A percentile compares a stretch with the other conserved stretches of the same genome.
These are phyloP conservation scores for Tethya wilhelma DNA, from an alignment of 37 sponge, comb jelly and placozoan species.

Conservation along the genomic window DNA sequence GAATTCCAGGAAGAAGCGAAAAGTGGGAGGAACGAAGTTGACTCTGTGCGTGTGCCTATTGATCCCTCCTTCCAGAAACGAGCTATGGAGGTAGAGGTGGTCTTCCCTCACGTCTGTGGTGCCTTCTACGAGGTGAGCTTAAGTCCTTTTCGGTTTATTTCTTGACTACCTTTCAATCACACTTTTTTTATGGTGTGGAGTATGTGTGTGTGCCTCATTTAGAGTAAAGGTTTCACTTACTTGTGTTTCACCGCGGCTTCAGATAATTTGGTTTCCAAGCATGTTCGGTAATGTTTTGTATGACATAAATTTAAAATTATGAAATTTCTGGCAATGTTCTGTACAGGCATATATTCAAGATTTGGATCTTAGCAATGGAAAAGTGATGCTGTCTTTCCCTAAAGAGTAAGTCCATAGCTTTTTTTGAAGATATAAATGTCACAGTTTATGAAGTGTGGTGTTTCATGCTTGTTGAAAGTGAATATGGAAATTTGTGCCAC, in stretches of 20 bases:
- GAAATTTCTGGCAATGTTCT: neutral
- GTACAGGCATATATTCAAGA: constrained; percentile 56
- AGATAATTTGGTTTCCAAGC: neutral
- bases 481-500: neutral
- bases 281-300: neutral
- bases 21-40: too few species aligned
- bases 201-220: neutral
- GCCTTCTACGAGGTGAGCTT: constrained; percentile 74
- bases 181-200: neutral
- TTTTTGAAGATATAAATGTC: too few species aligned
- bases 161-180: too few species aligned
- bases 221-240: too few species aligned
- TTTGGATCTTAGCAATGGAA: constrained; percentile 35
- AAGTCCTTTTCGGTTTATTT: too few species aligned
- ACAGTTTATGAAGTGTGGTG: neutral
- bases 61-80: too few species aligned
- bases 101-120: constrained; percentile 76
- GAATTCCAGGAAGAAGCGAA: too few species aligned
- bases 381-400: constrained; percentile 46
- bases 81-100: constrained; percentile 80
- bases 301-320: neutral
- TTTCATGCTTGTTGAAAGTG: neutral
- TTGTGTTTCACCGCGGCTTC: neutral
- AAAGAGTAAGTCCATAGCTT: constrained; percentile 43
- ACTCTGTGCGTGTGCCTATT: too few species aligned